Conservation (phyloP, 1,140 invertebrate genomes). For the Atta colombica region DNA sequence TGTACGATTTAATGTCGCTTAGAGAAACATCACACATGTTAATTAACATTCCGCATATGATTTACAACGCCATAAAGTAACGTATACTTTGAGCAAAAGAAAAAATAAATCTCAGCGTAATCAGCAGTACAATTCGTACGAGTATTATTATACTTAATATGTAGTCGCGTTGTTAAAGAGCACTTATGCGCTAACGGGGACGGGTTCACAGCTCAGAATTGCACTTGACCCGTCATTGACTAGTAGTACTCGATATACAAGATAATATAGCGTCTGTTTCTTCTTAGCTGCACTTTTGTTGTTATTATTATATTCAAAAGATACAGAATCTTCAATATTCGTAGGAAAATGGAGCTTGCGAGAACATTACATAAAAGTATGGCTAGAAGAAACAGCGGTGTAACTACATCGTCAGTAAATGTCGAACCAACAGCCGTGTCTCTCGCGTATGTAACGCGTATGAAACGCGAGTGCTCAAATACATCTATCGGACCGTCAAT, state of each 20-base stretch:
- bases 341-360: not conserved
- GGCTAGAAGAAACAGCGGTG: constrained; percentile 23
- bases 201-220: constrained; percentile 69
- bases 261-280: constrained; percentile 44
- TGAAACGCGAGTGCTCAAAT: constrained; percentile 37
- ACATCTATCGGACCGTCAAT: not conserved
- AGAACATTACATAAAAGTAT: constrained; percentile 11
- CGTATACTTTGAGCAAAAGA: constrained; percentile 76
- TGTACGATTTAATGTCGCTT: constrained; percentile 69
- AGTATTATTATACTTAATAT: constrained; percentile 69
- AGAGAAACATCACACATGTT: constrained; percentile 71
- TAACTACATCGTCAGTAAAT: constrained; percentile 70
- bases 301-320: not conserved
- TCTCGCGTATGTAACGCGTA: constrained; percentile 16
- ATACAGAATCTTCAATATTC: not conserved
- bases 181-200: constrained; percentile 76
- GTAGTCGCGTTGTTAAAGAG: constrained; percentile 72
- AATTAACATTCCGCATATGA: constrained; percentile 72
- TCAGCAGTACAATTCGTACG: constrained; percentile 65
- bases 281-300: constrained; percentile 27
- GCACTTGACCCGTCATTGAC: constrained; percentile 77
- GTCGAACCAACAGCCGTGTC: constrained; percentile 63
- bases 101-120: constrained; percentile 70
- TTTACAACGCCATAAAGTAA: constrained; percentile 71
- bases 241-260: constrained; percentile 69